phyloP scores from a whole-genome alignment of 2,113 vertebrate species.

The Mellivora capensis region DNA sequence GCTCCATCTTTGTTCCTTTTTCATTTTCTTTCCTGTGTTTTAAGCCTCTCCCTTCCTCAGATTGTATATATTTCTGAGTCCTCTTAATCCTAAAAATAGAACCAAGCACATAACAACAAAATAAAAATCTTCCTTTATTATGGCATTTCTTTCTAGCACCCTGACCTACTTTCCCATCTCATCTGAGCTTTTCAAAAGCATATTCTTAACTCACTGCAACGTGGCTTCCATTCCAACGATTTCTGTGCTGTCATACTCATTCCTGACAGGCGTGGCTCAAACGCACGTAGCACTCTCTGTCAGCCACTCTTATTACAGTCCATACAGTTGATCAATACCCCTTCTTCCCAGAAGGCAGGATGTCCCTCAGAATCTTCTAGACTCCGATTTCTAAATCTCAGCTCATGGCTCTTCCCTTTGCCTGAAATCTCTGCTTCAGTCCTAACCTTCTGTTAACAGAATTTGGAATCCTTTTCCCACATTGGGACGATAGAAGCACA shows the following conservation, averaged over 20 bases:
- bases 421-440: not conserved
- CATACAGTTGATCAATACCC: accelerated
- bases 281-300: not conserved
- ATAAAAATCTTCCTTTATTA: not conserved
- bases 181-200: constrained; percentile 28
- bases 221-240: not conserved
- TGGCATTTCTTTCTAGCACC: constrained; percentile 24
- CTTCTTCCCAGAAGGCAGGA: not conserved
- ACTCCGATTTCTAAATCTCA: not conserved
- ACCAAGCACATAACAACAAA: not conserved
- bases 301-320: not conserved
- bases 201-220: not conserved
- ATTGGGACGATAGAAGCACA: not conserved
- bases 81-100: constrained; percentile 36
- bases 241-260: not conserved
- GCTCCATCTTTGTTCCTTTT: not conserved
- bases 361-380: not conserved
- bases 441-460: not conserved
- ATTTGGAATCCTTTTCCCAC: not conserved
- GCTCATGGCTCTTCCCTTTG: not conserved
- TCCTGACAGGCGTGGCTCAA: not conserved
- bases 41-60: constrained; percentile 16
- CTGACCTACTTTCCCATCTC: constrained; percentile 41
- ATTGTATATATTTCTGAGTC: not conserved
- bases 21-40: not conserved